phyloP scores from a whole-genome alignment of 1,140 invertebrate genomes.

The Megalopta genalis region DNA sequence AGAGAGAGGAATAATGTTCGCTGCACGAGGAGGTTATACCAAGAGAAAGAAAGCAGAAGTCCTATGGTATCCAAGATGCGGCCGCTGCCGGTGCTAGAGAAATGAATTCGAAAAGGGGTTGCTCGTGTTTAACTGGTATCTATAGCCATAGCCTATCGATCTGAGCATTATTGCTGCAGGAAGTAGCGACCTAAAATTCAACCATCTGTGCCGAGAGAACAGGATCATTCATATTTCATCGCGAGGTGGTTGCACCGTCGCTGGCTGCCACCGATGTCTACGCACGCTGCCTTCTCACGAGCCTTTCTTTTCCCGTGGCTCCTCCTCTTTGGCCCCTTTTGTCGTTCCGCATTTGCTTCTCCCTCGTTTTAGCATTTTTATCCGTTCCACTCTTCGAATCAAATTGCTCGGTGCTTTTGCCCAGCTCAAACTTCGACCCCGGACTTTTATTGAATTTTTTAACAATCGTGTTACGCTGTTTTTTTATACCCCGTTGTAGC shows the following conservation, averaged over 20 bases:
- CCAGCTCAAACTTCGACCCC: no score
- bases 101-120: constrained; percentile 66
- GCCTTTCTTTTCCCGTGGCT: neutral
- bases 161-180: constrained; percentile 65
- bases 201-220: constrained; percentile 66
- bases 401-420: no score
- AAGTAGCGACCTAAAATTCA: constrained; percentile 68
- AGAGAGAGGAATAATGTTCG: neutral
- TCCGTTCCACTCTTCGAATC: no score
- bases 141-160: constrained; percentile 64
- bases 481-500: no score
- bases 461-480: no score
- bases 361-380: no score
- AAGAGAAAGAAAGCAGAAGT: neutral
- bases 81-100: constrained; percentile 29
- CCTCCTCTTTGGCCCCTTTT: constrained; percentile 4
- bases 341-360: neutral
- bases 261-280: constrained; percentile 35
- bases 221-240: constrained; percentile 65
- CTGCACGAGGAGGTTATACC: neutral
- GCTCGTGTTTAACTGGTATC: constrained; percentile 50
- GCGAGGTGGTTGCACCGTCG: constrained; percentile 61
- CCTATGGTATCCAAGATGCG: constrained; percentile 14
- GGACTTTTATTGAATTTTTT: no score
- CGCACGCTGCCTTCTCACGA: neutral